Base-by-base conservation (phyloP, 2,888 invertebrate genomes). In the Drosophila prostipennis region DNA sequence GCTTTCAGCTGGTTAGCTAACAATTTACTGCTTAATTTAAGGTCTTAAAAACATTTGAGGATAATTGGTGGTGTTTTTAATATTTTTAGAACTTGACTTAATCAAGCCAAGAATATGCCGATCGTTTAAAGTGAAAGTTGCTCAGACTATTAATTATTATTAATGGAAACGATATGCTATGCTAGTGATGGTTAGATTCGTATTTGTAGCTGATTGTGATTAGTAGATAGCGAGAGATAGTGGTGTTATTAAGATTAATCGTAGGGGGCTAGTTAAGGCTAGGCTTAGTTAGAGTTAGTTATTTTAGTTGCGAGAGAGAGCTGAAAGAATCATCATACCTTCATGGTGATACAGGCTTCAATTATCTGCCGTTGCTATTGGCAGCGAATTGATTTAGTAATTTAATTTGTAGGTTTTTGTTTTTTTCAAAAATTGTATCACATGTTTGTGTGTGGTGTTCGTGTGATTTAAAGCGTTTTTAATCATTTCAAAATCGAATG, bases 331-430 rank as follows among this genome's bases (percentile, higher is more conserved):
- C 76, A 86, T 93, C 94, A 94, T 95, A 97, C 97, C 96, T 97
- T 97, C 92, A 97, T 95, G 91, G 96, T 96, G 94, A 96, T 96
- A 96, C 96, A 96, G 95, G 96, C 96, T 95, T 97, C 96, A 94
- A 96, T 95, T 95, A 97, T 96, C 96, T 96, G 96, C 96, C 96
- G 96, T 91, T 90, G 89, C 90, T 91, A 89, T 87, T 71, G 83
- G 88, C 94, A 93, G 93, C 93, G 94, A 84, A 79, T 94, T 87
- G 77, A 84, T 84, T 81, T 78, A 73, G 61, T 77, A 78, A 61
- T 76, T 67, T 59, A 46, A 57, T 72, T 64, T 42, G 19, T 51
- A 36, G 36, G 48, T 56, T 55, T 79, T 83, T 77, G 80, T 78
- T 76, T 4, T 69, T 55, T 29, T 43, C 48, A 56, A 52, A 61